Evolutionary conservation across 2,888 invertebrate species (phyloP), one percentile per base, ranked within the genome.

Genomic region (Drosophila paranaensis): DNA sequence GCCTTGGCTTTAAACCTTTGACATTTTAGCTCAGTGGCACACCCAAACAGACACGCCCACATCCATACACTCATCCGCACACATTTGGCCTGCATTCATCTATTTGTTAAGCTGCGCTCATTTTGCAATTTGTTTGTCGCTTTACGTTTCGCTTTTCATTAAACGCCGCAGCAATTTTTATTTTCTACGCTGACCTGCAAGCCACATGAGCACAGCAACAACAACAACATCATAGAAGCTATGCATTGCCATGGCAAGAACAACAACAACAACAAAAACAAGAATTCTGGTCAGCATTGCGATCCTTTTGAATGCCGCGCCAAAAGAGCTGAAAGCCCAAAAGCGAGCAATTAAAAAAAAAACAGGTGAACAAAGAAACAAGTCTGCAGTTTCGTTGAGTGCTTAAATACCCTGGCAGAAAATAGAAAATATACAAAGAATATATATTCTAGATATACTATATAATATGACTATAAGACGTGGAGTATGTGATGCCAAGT

Each of bases 321-420:
- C 20, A 11, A 20, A 16, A 20, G 20, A 8, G 35, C 10, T 9
- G 27, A 58, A 46, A 72, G 58, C 57, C 64, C 66, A 75, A 74
- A 85, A 76, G 80, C 80, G 58, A 79, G 80, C 82, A 82, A 82
- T 85, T 82, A 82, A 79, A 73, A 71, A 9, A 10, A 3, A 33
- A 72, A 43, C 33, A 64, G 60, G 50, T 54, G 62, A 70, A 40
- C n/a, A 42, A 58, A n/a, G 30, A n/a, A 33, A 6, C 10, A 16
- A 4, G 11, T 14, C 27, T 14, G 11, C 27, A 14, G 0, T 5
- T 13, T 20, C 27, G 16, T 8, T 8, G 30, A 58, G 61, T 42
- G 39, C n/a, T 14, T 14, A 40, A 53, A 60, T 51, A 53, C 60
- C 30, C 60, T 51, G 14, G 10, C 13, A 0, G 2, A 46, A n/a